A percentile compares a stretch with the other conserved stretches of the same genome.
These are phyloP conservation scores for Lingula anatina DNA, from an alignment of 2,888 invertebrate genomes.

Conservation along the genomic window DNA sequence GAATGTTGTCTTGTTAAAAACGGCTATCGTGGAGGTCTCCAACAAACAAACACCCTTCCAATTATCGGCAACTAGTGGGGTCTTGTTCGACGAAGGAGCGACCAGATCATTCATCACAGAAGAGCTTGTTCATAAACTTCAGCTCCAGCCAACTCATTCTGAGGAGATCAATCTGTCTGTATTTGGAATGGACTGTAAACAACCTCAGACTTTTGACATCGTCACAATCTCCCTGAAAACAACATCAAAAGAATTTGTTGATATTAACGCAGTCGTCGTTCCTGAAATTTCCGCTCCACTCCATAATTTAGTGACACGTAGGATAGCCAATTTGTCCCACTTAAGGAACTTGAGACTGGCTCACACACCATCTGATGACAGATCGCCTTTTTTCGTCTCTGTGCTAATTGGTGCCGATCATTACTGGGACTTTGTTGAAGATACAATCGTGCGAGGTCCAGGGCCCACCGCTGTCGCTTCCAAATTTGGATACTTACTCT, in stretches of 20 bases:
- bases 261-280: background rate
- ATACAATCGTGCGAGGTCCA: background rate
- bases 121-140: no score
- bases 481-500: background rate
- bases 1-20: background rate
- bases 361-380: background rate
- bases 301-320: background rate
- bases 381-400: background rate
- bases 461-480: background rate
- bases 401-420: background rate
- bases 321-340: background rate
- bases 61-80: background rate
- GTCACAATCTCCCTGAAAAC: background rate
- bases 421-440: constrained; percentile 1
- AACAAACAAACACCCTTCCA: background rate
- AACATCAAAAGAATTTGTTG: background rate
- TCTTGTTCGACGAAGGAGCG: constrained; percentile 1
- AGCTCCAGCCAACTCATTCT: background rate
- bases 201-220: background rate
- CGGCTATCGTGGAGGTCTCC: background rate
- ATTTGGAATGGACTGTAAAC: background rate
- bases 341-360: background rate
- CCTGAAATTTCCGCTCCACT: background rate
- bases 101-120: background rate
- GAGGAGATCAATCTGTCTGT: background rate